These are phyloP conservation scores for Leptestheria dahalacensis DNA, from an alignment of 1,140 invertebrate genomes.

Conservation along the genomic window DNA sequence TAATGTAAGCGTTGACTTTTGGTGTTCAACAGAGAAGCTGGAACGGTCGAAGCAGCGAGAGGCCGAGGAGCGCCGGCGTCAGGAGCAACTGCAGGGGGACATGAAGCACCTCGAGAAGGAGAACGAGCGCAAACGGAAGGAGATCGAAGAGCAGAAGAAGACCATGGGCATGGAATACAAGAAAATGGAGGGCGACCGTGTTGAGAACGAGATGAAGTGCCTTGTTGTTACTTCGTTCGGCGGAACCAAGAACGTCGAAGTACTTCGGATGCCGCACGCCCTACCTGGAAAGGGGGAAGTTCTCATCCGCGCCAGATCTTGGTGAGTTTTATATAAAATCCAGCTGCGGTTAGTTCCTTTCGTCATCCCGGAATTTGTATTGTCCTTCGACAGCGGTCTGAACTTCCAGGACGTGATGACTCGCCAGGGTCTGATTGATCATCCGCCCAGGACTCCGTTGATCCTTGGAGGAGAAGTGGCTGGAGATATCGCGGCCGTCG, in stretches of 20 bases:
- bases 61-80: background rate
- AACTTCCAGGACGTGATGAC: constrained; percentile 77
- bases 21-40: background rate
- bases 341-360: too few relatives aligned
- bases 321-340: too few relatives aligned
- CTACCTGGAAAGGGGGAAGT: constrained; percentile 57
- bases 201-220: constrained; percentile 49
- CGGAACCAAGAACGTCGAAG: constrained; percentile 65
- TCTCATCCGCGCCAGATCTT: constrained; percentile 65
- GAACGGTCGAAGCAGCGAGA: background rate
- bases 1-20: too few relatives aligned
- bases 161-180: background rate
- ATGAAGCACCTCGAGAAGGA: constrained; percentile 2
- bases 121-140: background rate
- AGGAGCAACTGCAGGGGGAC: background rate
- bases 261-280: constrained; percentile 60
- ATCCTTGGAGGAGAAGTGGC: constrained; percentile 77
- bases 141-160: background rate
- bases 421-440: constrained; percentile 66
- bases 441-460: constrained; percentile 66
- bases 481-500: constrained; percentile 63
- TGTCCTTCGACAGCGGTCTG: too few relatives aligned
- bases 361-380: too few relatives aligned
- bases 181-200: background rate
- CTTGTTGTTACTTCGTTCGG: constrained; percentile 69